Evolutionary conservation across 2,888 invertebrate species (phyloP), one percentile per base, ranked within the genome.

Genomic region (Lamellibrachia satsuma): DNA sequence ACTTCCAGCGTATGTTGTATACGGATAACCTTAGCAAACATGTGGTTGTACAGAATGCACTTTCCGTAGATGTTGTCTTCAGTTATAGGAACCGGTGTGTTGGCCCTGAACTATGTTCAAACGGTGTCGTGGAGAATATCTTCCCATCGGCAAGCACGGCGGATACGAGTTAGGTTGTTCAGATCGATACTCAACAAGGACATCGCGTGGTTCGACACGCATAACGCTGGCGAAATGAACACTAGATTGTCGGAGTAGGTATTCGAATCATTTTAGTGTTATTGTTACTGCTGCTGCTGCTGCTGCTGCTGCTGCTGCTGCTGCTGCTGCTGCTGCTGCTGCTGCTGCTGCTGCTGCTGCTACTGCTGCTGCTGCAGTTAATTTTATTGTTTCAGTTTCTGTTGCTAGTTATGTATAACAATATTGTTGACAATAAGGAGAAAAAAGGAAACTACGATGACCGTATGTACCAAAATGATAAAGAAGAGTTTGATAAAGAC

Each of bases 101-200:
- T 96, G 52, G 93, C 96, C 7, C 91, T 95, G 39, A 96, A 95
- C 1, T 96, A 96, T 93, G 93, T 95, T 7, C 95, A 97, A 95
- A 96, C 97, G 3, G 93, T 95, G 9, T 96, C 96, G 93, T 97
- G 96, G 96, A 94, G 96, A 94, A 94, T 95, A 4, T 95, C 96
- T 1, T 96, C 97, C 15, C 96, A 97, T 94, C 94, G 97, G 93
- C 97, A 97, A 95, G 95, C 97, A 0, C 96, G 96, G 92, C 95
- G 96, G 52, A 96, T 97, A 15, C 95, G 97, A 51, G 95, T 96
- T 55, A 94, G 94, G 55, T 97, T 97, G 93, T 96, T 97, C 93
- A 94, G 95, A 90, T 95, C 95, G 92, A 94, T 96, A 3, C 93
- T 96, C 90, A 93, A 95, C 52, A 96, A 96, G 93, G 96, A 96